Conservation (phyloP, 2,797 vertebrate genomes). For the Fistularia commersonii region DNA sequence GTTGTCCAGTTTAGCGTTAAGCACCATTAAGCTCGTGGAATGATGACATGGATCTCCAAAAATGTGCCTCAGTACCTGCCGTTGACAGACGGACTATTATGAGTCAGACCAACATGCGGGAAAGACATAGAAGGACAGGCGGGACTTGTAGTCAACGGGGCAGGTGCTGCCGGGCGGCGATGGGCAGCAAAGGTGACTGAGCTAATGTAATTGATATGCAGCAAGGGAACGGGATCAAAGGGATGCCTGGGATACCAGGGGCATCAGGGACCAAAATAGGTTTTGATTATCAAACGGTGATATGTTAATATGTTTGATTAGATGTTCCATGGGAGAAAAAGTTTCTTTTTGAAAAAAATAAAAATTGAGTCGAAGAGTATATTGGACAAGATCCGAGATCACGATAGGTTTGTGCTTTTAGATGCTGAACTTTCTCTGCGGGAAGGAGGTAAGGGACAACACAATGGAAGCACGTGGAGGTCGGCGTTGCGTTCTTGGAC, state of each 20-base stretch:
- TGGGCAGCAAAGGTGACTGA: constrained; percentile 64
- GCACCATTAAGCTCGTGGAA: background rate
- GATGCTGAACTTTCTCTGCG: background rate
- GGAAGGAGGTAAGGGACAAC: background rate
- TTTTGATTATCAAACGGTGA: constrained; percentile 64
- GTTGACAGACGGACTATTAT: constrained; percentile 6
- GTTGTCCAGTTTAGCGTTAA: no score
- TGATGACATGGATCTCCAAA: background rate
- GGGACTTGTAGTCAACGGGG: constrained; percentile 16
- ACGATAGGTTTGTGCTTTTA: no score
- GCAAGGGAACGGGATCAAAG: constrained; percentile 56
- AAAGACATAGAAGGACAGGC: constrained; percentile 32
- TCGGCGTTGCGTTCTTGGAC: background rate
- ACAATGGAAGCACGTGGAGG: background rate
- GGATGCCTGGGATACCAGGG: constrained; percentile 50
- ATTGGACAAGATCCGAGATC: background rate
- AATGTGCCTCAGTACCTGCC: background rate
- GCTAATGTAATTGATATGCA: constrained; percentile 66
- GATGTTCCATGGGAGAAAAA: constrained; percentile 17
- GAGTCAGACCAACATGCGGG: constrained; percentile 8
- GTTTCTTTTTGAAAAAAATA: constrained; percentile 2
- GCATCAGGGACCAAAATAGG: constrained; percentile 53
- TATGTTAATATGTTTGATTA: constrained; percentile 57
- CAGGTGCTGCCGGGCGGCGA: constrained; percentile 39
- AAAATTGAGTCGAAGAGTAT: background rate